These are phyloP conservation scores for Formicarius rufipectus DNA, from an alignment of 2,113 vertebrate genomes.

Conservation along the genomic window DNA sequence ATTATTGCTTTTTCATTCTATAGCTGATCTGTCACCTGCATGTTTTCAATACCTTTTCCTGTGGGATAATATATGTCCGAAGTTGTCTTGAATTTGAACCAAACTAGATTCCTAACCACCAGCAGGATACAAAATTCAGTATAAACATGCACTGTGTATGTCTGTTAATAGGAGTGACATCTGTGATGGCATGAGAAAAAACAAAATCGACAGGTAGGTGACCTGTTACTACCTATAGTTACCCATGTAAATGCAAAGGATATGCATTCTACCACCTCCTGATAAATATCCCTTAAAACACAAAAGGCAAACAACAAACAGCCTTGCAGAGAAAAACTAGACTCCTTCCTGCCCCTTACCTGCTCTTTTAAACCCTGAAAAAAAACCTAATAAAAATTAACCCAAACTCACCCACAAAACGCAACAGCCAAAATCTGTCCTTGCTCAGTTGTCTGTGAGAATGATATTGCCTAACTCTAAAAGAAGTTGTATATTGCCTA, in stretches of 20 bases:
- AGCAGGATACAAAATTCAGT: neutral
- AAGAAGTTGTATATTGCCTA: neutral
- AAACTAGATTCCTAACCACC: neutral
- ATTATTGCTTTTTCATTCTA: neutral
- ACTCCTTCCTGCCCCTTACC: neutral
- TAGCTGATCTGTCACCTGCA: neutral
- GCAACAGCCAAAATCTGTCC: neutral
- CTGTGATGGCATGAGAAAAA: neutral
- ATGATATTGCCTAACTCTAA: neutral
- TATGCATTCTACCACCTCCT: neutral
- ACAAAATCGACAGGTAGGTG: neutral
- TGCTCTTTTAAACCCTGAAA: neutral
- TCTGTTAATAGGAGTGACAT: neutral
- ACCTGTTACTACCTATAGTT: neutral
- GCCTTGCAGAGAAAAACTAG: neutral
- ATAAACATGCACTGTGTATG: neutral
- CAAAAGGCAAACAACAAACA: neutral
- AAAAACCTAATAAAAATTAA: neutral
- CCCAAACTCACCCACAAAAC: neutral
- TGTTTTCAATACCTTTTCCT: neutral
- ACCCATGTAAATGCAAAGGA: neutral
- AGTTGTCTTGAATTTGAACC: neutral
- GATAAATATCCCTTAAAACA: neutral
- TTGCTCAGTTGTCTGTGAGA: neutral
- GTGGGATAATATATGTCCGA: neutral